Conservation (phyloP, 2,888 invertebrate species). For the Thyatira batis region DNA sequence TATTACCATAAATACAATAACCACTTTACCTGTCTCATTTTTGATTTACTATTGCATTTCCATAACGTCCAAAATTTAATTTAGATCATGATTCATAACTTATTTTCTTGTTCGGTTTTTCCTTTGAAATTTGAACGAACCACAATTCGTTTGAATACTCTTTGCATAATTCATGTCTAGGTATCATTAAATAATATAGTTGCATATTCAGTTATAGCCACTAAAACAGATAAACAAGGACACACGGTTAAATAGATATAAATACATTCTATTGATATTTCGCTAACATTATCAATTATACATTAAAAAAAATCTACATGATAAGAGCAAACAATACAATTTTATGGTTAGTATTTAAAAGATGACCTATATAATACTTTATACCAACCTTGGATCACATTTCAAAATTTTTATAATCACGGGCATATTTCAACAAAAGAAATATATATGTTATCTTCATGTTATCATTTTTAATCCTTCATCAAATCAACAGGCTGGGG, state of each 20-base stretch:
- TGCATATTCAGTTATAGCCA: background rate
- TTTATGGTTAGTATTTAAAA: background rate
- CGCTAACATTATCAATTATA: background rate
- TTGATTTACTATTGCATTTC: background rate
- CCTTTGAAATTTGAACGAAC: background rate
- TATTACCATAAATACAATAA: background rate
- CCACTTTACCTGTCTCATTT: background rate
- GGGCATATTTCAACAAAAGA: no score
- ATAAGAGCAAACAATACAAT: background rate
- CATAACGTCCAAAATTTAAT: background rate
- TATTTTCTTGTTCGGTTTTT: background rate
- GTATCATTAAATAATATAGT: background rate
- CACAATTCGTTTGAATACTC: no score
- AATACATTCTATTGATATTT: no score
- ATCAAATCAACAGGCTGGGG: background rate
- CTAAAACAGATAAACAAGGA: background rate
- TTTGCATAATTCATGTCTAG: no score
- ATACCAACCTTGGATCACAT: background rate
- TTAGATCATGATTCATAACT: background rate
- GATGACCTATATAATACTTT: no score
- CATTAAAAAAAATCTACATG: background rate
- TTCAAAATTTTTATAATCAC: background rate
- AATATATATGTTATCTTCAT: background rate
- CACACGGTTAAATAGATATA: background rate
- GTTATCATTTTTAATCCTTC: background rate